These are phyloP conservation scores for Tipula helvola DNA, from an alignment of 2,888 invertebrate genomes.

Conservation along the genomic window DNA sequence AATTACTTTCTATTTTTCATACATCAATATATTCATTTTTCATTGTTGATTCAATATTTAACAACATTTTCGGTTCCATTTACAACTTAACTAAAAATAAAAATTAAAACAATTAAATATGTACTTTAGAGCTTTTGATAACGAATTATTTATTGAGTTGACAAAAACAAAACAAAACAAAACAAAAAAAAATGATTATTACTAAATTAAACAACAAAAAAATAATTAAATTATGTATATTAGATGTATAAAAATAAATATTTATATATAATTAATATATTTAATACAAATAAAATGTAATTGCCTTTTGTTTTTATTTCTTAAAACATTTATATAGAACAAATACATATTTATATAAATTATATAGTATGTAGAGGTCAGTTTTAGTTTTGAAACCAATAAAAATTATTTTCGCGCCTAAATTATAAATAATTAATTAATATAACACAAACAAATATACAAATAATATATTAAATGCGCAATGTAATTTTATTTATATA, in stretches of 20 bases:
- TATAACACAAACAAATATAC: background rate
- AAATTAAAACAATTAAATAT: background rate
- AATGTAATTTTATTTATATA: background rate
- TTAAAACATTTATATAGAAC: background rate
- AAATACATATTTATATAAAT: background rate
- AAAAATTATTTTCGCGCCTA: background rate
- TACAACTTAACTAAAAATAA: background rate
- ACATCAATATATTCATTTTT: background rate
- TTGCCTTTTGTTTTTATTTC: background rate
- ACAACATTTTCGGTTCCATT: background rate
- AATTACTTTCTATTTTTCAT: background rate
- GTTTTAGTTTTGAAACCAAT: background rate
- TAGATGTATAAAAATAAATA: slow-evolving; percentile 4
- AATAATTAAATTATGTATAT: background rate
- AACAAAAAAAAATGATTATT: background rate
- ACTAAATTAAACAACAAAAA: background rate
- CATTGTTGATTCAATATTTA: background rate
- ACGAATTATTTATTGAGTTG: background rate
- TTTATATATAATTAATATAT: background rate
- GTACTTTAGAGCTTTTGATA: slow-evolving; percentile 1
- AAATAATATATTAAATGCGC: background rate
- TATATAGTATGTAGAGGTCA: background rate
- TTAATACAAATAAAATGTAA: background rate
- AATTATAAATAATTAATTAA: background rate
- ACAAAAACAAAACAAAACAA: background rate